phyloP scores from a whole-genome alignment of 2,113 vertebrate species.

The Panthera tigris region DNA sequence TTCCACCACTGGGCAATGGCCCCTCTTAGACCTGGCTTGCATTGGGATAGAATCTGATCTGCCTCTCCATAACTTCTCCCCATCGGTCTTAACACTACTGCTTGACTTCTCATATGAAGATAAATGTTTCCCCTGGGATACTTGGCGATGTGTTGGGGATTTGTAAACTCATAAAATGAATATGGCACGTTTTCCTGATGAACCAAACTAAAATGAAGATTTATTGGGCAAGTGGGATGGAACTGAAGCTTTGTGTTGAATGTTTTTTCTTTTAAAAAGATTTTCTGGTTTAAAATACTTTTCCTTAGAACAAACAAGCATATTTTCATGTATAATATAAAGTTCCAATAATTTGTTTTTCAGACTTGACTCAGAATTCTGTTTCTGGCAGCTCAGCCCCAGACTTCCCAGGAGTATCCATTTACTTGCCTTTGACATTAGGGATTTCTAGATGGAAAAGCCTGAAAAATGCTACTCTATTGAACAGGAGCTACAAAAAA shows the following conservation, averaged over 20 bases:
- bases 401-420: slow-evolving; percentile 15
- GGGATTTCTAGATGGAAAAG: slow-evolving; percentile 6
- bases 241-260: slow-evolving; percentile 33
- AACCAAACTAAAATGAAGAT: slow-evolving; percentile 42
- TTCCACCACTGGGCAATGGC: background rate
- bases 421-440: slow-evolving; percentile 34
- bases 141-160: background rate
- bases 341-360: slow-evolving; percentile 43
- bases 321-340: background rate
- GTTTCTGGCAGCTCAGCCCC: background rate
- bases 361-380: slow-evolving; percentile 24
- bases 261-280: background rate
- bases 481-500: slow-evolving; percentile 28
- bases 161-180: background rate
- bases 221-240: background rate
- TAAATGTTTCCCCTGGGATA: background rate
- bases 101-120: background rate
- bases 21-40: background rate
- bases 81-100: background rate
- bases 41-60: background rate
- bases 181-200: background rate
- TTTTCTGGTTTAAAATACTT: slow-evolving; percentile 41
- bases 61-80: background rate
- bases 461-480: background rate
- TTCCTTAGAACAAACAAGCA: slow-evolving; percentile 45